phyloP scores from a whole-genome alignment of 2,888 invertebrate species.

The Agrypnus murinus region DNA sequence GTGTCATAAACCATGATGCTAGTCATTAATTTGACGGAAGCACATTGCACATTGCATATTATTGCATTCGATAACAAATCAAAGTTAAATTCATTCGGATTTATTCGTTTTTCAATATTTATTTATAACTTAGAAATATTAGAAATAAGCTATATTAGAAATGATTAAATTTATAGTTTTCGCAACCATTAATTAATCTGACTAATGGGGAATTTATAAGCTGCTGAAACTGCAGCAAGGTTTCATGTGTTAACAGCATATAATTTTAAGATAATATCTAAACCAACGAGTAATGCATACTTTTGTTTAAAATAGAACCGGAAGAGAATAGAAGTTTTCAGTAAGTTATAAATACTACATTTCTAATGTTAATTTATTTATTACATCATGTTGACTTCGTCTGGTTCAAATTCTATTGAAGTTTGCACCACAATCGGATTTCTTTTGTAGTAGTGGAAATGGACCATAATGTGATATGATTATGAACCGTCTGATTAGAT shows the following conservation, averaged over 20 bases:
- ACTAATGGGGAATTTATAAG: too few relatives aligned
- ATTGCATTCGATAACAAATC: conserved; percentile 15
- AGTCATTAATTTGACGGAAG: conserved; percentile 45
- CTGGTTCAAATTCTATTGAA: neutral
- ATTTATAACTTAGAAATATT: too few relatives aligned
- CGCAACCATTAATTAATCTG: too few relatives aligned
- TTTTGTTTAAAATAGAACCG: conserved; percentile 4
- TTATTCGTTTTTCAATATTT: neutral
- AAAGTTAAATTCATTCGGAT: neutral
- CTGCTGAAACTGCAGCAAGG: too few relatives aligned
- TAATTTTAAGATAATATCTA: neutral
- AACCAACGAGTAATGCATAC: neutral
- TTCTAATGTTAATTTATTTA: conserved; percentile 2
- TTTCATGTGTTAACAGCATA: too few relatives aligned
- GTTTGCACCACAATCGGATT: neutral
- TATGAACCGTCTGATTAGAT: too few relatives aligned
- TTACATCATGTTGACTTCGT: neutral
- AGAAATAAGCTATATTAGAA: too few relatives aligned
- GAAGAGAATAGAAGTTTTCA: neutral
- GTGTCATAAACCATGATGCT: conserved; percentile 50
- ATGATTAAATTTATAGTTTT: too few relatives aligned
- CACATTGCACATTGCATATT: conserved; percentile 36
- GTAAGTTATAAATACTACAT: conserved; percentile 11
- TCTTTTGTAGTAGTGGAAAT: too few relatives aligned
- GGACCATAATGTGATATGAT: too few relatives aligned